Percentiles rank a stretch among this genome's conserved stretches.
Conservation (phyloP, 2,888 invertebrate species). For the Melanophora roralis region DNA sequence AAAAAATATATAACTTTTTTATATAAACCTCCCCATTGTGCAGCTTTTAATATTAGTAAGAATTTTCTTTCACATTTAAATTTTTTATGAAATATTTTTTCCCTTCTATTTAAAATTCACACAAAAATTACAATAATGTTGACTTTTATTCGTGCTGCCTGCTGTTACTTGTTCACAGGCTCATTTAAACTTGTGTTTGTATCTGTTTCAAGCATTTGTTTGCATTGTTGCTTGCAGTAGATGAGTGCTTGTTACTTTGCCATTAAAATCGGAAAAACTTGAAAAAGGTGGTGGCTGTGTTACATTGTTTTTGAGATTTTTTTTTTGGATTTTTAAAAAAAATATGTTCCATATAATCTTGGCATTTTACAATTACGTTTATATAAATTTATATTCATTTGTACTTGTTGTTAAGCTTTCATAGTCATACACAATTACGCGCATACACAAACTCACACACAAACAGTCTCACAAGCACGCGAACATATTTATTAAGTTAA, state of each 20-base stretch:
- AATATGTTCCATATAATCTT: slow-evolving; percentile 2
- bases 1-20: no score
- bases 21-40: slow-evolving; percentile 3
- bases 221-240: neutral
- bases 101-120: slow-evolving; percentile 11
- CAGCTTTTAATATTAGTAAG: neutral
- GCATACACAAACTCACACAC: neutral
- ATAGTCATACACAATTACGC: neutral
- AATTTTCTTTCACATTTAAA: no score
- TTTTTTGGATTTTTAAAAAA: neutral
- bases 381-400: slow-evolving; percentile 5
- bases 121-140: slow-evolving; percentile 22
- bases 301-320: neutral
- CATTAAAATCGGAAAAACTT: slow-evolving; percentile 37
- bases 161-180: neutral
- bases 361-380: slow-evolving; percentile 28
- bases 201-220: neutral
- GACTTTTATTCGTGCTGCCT: slow-evolving; percentile 3
- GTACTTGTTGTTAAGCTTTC: neutral
- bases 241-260: neutral
- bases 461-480: neutral
- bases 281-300: slow-evolving; percentile 55
- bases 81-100: no score
- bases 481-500: neutral
- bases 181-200: neutral